A percentile compares a stretch with the other conserved stretches of the same genome.
Conservation (phyloP, 2,113 vertebrate species). For the Antechinus flavipes region DNA sequence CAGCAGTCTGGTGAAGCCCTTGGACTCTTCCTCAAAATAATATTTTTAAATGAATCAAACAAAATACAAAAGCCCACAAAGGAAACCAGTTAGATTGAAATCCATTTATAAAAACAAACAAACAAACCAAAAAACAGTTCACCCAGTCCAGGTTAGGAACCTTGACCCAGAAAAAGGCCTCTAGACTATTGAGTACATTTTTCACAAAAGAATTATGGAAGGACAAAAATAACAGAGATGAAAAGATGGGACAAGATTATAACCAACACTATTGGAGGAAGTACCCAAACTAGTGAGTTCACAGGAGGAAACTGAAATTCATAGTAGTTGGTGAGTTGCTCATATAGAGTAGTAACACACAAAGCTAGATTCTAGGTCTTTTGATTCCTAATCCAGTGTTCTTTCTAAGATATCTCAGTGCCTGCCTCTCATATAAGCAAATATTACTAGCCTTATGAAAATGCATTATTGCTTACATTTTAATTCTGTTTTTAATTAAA, state of each 20-base stretch:
- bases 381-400: not conserved
- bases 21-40: not conserved
- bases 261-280: not conserved
- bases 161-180: not conserved
- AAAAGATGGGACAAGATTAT: not conserved
- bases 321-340: not conserved
- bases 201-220: not conserved
- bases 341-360: not conserved
- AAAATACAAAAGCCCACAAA: not conserved
- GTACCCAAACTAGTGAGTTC: not conserved
- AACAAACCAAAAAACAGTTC: not conserved
- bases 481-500: slow-evolving; percentile 1
- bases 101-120: not conserved
- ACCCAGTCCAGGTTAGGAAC: not conserved
- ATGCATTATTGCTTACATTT: not conserved
- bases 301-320: not conserved
- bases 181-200: not conserved
- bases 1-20: not conserved
- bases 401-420: not conserved
- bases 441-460: not conserved
- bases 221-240: not conserved
- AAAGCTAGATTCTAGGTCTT: not conserved
- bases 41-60: not conserved
- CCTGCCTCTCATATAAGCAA: not conserved
- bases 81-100: not conserved